Conservation (phyloP, 2,797 vertebrate species). For the Liasis olivaceus region DNA sequence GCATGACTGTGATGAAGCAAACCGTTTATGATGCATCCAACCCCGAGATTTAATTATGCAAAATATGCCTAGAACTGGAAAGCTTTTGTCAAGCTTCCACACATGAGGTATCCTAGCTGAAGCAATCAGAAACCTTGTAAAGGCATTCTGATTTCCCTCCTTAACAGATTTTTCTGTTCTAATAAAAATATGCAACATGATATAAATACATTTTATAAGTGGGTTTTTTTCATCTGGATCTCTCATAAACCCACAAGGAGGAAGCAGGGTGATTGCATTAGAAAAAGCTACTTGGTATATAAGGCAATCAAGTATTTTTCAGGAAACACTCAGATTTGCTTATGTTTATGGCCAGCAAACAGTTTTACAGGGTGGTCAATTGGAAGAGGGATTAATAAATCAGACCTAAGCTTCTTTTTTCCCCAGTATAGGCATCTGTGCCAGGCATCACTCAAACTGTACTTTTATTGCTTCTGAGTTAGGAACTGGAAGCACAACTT, state of each 20-base stretch:
- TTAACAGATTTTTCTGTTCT: not conserved
- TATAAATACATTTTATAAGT: not conserved
- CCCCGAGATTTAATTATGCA: conserved; percentile 80
- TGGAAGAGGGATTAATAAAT: not conserved
- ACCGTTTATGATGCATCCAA: conserved; percentile 80
- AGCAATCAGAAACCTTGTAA: not conserved
- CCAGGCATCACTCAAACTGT: not conserved
- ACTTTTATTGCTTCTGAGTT: not conserved
- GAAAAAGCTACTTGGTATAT: not conserved
- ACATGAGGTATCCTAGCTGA: not conserved
- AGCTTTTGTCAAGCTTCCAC: conserved; percentile 63
- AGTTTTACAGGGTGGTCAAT: conserved; percentile 55
- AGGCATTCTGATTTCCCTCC: not conserved
- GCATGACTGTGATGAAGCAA: conserved; percentile 93
- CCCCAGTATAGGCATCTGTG: not conserved
- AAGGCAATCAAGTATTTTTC: not conserved
- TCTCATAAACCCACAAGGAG: not conserved
- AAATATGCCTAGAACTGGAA: conserved; percentile 73
- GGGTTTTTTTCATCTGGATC: not conserved
- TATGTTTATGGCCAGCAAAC: conserved; percentile 59
- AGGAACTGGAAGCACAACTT: not conserved
- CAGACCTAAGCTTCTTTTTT: not conserved
- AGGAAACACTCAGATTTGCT: conserved; percentile 62
- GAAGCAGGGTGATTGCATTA: not conserved
- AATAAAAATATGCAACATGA: not conserved